Base-by-base conservation (phyloP, 2,888 invertebrate species). In the Pseudococcus longispinus region DNA sequence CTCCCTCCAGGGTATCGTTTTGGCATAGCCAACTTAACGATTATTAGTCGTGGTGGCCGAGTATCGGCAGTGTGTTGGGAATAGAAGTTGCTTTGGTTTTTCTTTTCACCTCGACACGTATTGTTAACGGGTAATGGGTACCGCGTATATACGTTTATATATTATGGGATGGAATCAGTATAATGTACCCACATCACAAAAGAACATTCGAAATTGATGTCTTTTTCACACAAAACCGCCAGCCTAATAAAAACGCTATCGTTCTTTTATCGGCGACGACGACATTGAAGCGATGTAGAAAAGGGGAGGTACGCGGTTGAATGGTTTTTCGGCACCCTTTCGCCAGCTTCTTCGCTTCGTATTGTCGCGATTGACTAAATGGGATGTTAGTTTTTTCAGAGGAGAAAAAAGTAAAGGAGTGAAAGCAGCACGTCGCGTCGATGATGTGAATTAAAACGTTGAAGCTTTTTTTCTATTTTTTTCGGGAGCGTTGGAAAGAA, bases 221-320 rank as follows among this genome's bases (percentile, higher is more conserved):
- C 70, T 70, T 70, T 70, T 70, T 70, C 70, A 18, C 18, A 26
- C 65, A 26, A 26, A 70, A 70, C 70, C 29, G 32, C 29, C 11
- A 70, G 70, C 29, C 29, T 70, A 70, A 70, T 70, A 70, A 70
- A 70, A 60, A 70, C 29, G 20, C 70, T 18, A 70, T 70, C 29
- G 70, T 70, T 70, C 29, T 70, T 70, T 70, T 29, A 70, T 70
- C 29, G 70, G 18, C 29, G 70, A 15, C 13, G 26, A 70, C 29
- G n/a, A 15, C 15, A 8, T n/a, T n/a, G 51, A 60, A 60, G 23
- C 11, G 23, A 23, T 1, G 23, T 46, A n/a, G 3, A 20, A 29
- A 29, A 13, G 26, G 29, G 18, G 15, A 29, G 18, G 29, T 13
- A 26, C 26, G 11, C 29, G 70, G 70, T 70, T 70, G 29, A 70